Percentiles rank a stretch among this genome's conserved stretches.
Conservation (phyloP, 2,888 invertebrate species). For the Luperina nickerlii region DNA sequence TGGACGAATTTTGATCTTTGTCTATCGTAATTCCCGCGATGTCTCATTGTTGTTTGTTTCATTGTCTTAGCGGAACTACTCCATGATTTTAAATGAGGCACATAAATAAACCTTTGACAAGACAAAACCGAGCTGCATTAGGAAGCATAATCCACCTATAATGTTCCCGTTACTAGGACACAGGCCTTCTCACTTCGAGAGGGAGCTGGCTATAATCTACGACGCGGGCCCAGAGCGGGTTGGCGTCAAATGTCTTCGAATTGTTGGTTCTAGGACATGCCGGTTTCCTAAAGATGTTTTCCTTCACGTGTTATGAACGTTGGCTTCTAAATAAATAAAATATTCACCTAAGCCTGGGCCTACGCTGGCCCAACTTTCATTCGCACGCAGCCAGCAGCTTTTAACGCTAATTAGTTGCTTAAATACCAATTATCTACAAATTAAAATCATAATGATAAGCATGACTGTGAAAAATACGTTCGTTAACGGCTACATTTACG, state of each 20-base stretch:
- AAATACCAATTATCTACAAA: conserved; percentile 30
- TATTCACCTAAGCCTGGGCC: too few species aligned
- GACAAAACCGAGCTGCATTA: neutral
- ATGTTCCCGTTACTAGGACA: too few species aligned
- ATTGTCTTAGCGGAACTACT: neutral
- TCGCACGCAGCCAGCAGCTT: conserved; percentile 8
- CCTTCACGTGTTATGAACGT: neutral
- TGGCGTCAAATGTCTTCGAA: neutral
- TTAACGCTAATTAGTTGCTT: neutral
- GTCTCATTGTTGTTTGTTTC: neutral
- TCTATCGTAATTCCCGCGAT: neutral
- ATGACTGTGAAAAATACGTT: conserved; percentile 35
- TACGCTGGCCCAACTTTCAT: neutral
- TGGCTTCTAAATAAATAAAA: neutral
- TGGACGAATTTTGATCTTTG: neutral
- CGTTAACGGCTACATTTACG: conserved; percentile 31
- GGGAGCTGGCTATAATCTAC: neutral
- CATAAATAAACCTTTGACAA: neutral
- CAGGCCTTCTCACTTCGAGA: neutral
- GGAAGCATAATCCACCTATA: neutral
- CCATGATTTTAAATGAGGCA: neutral
- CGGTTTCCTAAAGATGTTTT: too few species aligned
- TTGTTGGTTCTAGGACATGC: too few species aligned
- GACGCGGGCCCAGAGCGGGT: neutral
- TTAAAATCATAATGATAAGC: conserved; percentile 28